Base-by-base conservation (phyloP, 2,888 invertebrate species). In the Polydrusus pterygomalis region DNA sequence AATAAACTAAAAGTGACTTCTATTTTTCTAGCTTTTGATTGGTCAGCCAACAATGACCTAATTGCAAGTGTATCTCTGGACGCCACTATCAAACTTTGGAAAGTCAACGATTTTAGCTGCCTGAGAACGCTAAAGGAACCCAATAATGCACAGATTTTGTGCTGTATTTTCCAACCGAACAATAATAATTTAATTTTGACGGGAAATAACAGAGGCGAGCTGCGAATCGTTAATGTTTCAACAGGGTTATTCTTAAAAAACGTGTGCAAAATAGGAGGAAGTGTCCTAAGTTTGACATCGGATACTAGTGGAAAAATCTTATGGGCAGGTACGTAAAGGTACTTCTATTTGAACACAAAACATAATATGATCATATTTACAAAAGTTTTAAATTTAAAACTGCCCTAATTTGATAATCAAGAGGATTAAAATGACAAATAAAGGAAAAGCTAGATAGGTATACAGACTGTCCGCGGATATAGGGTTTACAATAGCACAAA, bases 131-230 rank as follows among this genome's bases (percentile, higher is more conserved):
- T 93, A 73, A 87, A 86, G 63, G 94, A 94, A 86, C 92, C 91
- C 80, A 88, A 91, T 64, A 88, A 86, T 62, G 89, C 91, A 69
- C 91, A 92, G 84, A 88, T 94, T 74, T 88, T 93, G 0, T 93
- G 92, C 84, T 95, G 95, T 86, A 90, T 91, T 64, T 96, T 96
- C 88, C 94, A 95, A 84, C 96, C 96, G 0, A 91, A 93, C 58
- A 96, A 96, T 85, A 96, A 96, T 85, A 96, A 96, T 87, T 92
- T 96, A 89, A 92, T 96, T 81, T 92, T 95, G 92, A 91, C 92
- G 54, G 95, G 95, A 0, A 95, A 93, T 83, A 91, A 91, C 10
- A 89, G 90, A 82, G 94, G 95, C 11, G 91, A 93, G 87, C 91
- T 96, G 0, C 92, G 93, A 84, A 92, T 95, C 17, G 90, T 95